Evolutionary conservation across 2,888 invertebrate genomes (phyloP).

Genomic region (Myopa testacea): DNA sequence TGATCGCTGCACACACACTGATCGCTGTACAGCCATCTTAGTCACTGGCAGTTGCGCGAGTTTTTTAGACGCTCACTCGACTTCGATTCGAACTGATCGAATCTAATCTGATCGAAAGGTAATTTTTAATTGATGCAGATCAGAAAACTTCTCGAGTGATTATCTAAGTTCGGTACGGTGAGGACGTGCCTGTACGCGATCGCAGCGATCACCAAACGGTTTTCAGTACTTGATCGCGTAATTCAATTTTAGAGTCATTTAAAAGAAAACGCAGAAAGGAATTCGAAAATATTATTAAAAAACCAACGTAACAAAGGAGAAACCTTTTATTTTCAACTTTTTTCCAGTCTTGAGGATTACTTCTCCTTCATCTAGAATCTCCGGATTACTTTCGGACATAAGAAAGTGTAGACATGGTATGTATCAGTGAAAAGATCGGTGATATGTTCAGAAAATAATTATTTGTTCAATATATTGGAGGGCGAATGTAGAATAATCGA

Average conservation of each 20-base stretch:
- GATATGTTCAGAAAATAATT: neutral
- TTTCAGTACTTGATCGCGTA: slow-evolving; percentile 15
- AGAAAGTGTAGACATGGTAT: slow-evolving; percentile 39
- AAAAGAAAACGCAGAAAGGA: too few relatives aligned
- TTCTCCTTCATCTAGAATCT: slow-evolving; percentile 1
- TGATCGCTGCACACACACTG: slow-evolving; percentile 6
- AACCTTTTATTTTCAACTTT: slow-evolving; percentile 6
- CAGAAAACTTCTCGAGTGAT: slow-evolving; percentile 58
- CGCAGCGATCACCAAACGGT: slow-evolving; percentile 4
- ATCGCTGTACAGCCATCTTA: neutral
- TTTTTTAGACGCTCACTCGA: slow-evolving; percentile 43
- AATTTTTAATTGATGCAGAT: slow-evolving; percentile 61
- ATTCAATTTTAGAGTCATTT: neutral
- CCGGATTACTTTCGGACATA: slow-evolving; percentile 43
- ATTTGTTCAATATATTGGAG: slow-evolving; percentile 47
- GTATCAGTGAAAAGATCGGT: slow-evolving; percentile 2
- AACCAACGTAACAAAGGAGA: neutral
- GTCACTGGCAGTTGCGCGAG: slow-evolving; percentile 27
- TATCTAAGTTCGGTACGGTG: slow-evolving; percentile 58
- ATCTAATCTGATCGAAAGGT: slow-evolving; percentile 60
- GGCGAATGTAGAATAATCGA: slow-evolving; percentile 53
- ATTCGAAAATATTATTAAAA: neutral
- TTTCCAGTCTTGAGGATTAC: slow-evolving; percentile 30
- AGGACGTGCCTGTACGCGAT: slow-evolving; percentile 48
- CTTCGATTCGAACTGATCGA: slow-evolving; percentile 42